A percentile compares a stretch with the other conserved stretches of the same genome.
Evolutionary conservation across 2,797 vertebrate species (phyloP).

Genomic region (Diceros bicornis): DNA sequence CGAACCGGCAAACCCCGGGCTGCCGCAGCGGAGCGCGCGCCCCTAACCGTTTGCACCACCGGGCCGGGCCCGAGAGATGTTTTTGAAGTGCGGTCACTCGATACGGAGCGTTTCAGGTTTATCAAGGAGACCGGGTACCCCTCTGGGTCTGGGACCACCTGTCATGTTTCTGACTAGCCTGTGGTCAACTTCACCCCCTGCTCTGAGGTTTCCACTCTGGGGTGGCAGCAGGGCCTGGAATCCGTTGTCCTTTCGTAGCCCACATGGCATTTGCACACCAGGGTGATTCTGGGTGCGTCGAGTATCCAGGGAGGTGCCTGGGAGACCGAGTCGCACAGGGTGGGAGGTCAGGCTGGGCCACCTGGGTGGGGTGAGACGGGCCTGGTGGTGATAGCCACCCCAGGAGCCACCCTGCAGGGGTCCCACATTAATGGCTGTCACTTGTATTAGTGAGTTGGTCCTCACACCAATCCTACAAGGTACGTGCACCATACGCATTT

Average conservation of each 20-base stretch:
- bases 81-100: too few species aligned
- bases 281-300: not conserved
- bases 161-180: fast-evolving
- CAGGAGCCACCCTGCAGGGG: not conserved
- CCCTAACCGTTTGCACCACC: too few species aligned
- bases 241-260: not conserved
- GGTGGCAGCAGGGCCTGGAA: fast-evolving
- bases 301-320: too few species aligned
- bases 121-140: not conserved
- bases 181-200: fast-evolving
- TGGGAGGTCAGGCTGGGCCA: too few species aligned
- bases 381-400: not conserved
- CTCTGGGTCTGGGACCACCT: not conserved
- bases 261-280: fast-evolving
- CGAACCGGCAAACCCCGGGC: too few species aligned
- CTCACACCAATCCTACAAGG: fast-evolving
- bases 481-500: not conserved
- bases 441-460: not conserved
- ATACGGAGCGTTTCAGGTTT: not conserved
- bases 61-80: not conserved
- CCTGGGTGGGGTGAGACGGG: not conserved
- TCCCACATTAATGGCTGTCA: fast-evolving
- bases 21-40: too few species aligned
- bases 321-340: not conserved
- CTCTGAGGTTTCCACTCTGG: not conserved